Conservation (phyloP, 2,888 invertebrate genomes). For the Cenopis cana region DNA sequence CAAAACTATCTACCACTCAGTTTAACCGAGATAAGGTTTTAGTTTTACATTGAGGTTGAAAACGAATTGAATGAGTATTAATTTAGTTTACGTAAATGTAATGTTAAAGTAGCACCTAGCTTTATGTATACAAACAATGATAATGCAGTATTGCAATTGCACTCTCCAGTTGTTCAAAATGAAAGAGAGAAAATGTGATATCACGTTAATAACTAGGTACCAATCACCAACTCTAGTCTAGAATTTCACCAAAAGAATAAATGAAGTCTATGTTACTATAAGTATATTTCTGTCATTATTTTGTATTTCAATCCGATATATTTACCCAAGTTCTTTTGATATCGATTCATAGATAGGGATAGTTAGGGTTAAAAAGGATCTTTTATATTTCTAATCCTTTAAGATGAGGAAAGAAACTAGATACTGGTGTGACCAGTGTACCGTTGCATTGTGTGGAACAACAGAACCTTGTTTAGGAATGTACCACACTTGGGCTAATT, state of each 20-base stretch:
- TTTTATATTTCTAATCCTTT: too few relatives aligned
- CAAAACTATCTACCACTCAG: too few relatives aligned
- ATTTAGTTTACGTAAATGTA: background rate
- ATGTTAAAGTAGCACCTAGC: background rate
- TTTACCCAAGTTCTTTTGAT: background rate
- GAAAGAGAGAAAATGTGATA: background rate
- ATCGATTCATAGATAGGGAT: too few relatives aligned
- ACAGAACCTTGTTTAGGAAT: slow-evolving; percentile 14
- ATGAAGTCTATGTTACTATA: background rate
- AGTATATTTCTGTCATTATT: background rate
- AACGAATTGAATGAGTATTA: background rate
- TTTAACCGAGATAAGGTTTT: background rate
- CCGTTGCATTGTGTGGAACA: background rate
- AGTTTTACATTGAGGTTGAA: background rate
- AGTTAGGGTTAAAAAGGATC: too few relatives aligned
- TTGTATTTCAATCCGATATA: background rate
- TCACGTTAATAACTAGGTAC: background rate
- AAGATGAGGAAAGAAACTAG: slow-evolving; percentile 1
- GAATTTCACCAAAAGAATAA: background rate
- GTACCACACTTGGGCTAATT: slow-evolving; percentile 7
- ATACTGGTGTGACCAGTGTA: slow-evolving; percentile 8
- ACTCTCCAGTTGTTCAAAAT: background rate
- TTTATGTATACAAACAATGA: too few relatives aligned
- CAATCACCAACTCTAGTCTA: background rate
- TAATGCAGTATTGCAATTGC: background rate